These are phyloP conservation scores for Pachydiplax longipennis DNA, from an alignment of 2,888 invertebrate genomes.

Conservation along the genomic window DNA sequence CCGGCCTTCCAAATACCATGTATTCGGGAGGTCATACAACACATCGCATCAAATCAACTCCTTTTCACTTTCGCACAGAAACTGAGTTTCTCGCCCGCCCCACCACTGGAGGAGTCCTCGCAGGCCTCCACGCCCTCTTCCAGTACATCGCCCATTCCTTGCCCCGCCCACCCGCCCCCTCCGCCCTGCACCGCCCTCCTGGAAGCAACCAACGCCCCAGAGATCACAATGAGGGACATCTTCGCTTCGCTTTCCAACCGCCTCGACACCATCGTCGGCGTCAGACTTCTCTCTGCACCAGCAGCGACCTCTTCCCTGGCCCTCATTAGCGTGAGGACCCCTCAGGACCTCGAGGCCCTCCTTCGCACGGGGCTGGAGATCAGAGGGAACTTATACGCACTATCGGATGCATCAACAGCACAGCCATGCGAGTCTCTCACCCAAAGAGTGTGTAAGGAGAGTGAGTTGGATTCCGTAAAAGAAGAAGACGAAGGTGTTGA, in stretches of 20 bases:
- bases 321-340: conserved; percentile 55
- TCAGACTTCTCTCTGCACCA: neutral
- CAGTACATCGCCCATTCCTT: neutral
- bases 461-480: conserved; percentile 56
- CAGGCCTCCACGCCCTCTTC: neutral
- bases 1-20: too few relatives aligned
- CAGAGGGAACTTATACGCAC: conserved; percentile 54
- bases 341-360: conserved; percentile 54
- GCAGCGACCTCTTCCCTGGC: conserved; percentile 51
- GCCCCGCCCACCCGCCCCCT: neutral
- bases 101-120: neutral
- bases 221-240: conserved; percentile 56
- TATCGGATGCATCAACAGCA: conserved; percentile 49
- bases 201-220: conserved; percentile 50
- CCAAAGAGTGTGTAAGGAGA: conserved; percentile 54
- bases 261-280: conserved; percentile 54
- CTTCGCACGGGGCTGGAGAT: conserved; percentile 53
- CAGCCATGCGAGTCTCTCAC: conserved; percentile 56
- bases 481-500: conserved; percentile 55
- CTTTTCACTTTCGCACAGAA: neutral
- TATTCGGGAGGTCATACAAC: too few relatives aligned
- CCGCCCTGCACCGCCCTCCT: conserved; percentile 48
- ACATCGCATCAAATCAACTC: neutral
- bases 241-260: conserved; percentile 57
- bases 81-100: neutral